Evolutionary conservation across 1,140 invertebrate genomes (phyloP).

Genomic region (Drosophila auraria): DNA sequence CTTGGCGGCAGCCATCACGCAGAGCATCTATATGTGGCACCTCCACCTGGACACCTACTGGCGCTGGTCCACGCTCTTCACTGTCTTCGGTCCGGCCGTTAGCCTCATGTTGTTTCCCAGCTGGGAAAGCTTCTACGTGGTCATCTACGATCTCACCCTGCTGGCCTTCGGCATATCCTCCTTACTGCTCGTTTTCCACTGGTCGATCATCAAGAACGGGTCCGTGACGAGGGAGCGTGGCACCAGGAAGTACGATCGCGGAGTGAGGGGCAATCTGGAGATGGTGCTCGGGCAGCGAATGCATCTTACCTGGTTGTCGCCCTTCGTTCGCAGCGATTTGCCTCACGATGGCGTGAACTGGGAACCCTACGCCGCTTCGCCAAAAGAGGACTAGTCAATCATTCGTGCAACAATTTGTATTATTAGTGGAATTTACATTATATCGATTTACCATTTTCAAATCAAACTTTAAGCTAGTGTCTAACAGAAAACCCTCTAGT

Average conservation of each 20-base stretch:
- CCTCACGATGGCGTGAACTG: conserved; percentile 91
- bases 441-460: background rate
- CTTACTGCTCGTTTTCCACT: conserved; percentile 89
- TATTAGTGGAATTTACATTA: conserved; percentile 13
- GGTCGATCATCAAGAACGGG: conserved; percentile 87
- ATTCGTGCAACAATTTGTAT: background rate
- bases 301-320: conserved; percentile 91
- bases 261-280: conserved; percentile 89
- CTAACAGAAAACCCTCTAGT: background rate
- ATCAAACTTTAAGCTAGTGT: background rate
- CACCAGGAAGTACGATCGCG: conserved; percentile 89
- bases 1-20: conserved; percentile 89
- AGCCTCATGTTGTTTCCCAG: conserved; percentile 86
- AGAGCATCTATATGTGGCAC: conserved; percentile 89
- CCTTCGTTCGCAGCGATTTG: conserved; percentile 91
- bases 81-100: conserved; percentile 88
- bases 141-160: conserved; percentile 89
- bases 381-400: conserved; percentile 38
- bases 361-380: conserved; percentile 69
- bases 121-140: conserved; percentile 86
- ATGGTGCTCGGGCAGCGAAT: conserved; percentile 91
- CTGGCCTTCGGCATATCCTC: conserved; percentile 89
- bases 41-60: conserved; percentile 85
- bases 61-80: conserved; percentile 87
- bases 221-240: conserved; percentile 88